Conservation (phyloP, 2,113 vertebrate species). For the Chlamydotis undulata region DNA sequence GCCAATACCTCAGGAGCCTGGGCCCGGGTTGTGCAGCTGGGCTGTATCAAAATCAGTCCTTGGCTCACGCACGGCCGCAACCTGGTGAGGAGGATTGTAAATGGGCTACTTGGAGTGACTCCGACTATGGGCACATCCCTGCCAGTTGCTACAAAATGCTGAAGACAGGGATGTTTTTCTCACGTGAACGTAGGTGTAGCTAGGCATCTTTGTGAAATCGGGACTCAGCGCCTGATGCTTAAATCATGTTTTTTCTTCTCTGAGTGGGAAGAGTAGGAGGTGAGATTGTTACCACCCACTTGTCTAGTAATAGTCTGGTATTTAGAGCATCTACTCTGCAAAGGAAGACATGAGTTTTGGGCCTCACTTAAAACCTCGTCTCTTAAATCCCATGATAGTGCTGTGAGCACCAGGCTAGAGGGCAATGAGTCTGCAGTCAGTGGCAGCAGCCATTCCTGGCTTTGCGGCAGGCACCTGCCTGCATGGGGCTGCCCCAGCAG, state of each 20-base stretch:
- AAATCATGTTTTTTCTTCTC: background rate
- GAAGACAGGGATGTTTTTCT: background rate
- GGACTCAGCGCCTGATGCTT: background rate
- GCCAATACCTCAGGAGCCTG: background rate
- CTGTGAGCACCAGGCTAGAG: background rate
- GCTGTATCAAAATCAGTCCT: background rate
- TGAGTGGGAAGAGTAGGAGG: background rate
- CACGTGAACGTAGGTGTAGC: background rate
- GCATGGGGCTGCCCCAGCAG: background rate
- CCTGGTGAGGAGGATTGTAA: background rate
- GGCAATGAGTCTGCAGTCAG: background rate
- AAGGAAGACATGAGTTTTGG: background rate
- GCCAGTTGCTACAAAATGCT: background rate
- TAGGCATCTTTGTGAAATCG: background rate
- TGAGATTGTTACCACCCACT: background rate
- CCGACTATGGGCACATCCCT: background rate
- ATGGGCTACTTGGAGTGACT: rapidly evolving
- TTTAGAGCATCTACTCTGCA: background rate
- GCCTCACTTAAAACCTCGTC: background rate
- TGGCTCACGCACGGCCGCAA: rapidly evolving
- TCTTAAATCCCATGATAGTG: background rate
- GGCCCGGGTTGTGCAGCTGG: background rate
- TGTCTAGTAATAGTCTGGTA: conserved; percentile 29
- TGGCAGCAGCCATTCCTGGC: background rate
- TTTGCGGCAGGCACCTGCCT: rapidly evolving